Base-by-base conservation (phyloP, 2,113 vertebrate species). In the Melanostigma gelatinosum region DNA sequence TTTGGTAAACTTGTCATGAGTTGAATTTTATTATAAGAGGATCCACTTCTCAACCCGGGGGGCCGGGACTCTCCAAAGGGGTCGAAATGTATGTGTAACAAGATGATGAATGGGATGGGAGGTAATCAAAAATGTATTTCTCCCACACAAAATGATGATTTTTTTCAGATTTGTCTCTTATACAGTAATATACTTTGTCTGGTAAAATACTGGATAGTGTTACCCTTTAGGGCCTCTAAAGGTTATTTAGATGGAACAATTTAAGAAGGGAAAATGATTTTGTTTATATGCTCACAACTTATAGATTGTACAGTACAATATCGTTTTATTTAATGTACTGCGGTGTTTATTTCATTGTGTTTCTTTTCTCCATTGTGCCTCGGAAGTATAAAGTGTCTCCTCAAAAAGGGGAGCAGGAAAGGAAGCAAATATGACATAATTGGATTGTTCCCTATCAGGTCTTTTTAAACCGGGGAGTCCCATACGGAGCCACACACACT, bases 61-160 rank as follows among this genome's bases (percentile, higher is more conserved):
- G 46, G 72, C 55, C 4, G 13, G 1, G 3, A 48, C 6, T 11
- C 40, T 8, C 27, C 5, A 6, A 66, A 60, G 52, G 12, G 24
- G 27, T 42, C 55, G 22, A 6, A 54, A 22, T 36, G 13, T n/a
- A 58, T 50, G 57, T 36, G 27, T 27, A 58, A 75, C 15, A 75
- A 36, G 32, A 42, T 73, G 63, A 73, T 66, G 24, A 40, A 76
- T 40, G 67, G 73, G 13, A 58, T 13, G n/a, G n/a, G 9, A 70
- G 22, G 6, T n/a, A 38, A 70, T 62, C 20, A 46, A 38, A 75
- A 65, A 1, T 5, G 0, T n/a, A 18, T 67, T 57, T 64, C 15
- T 72, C 3, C 40, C 9, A 27, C n/a, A 27, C 38, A 20, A 29
- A n/a, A 67, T 40, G 0, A 32, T 66, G 5, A 4, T 8, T 29